Conservation (phyloP, 2,797 vertebrate species). For the Cynopterus sphinx region DNA sequence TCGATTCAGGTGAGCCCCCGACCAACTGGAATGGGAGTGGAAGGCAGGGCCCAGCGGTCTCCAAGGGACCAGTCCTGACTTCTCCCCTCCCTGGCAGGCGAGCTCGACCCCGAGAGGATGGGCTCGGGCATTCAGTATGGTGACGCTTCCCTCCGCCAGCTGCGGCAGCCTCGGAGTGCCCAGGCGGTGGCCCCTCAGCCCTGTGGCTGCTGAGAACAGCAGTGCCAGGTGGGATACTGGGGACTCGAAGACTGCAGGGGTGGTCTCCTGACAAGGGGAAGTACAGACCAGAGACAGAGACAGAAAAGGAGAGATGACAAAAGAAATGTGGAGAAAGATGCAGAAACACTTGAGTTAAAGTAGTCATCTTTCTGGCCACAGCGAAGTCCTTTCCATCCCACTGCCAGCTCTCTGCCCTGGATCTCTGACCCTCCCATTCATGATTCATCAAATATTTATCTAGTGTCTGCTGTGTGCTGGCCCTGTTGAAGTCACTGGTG, state of each 20-base stretch:
- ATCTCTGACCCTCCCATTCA: not conserved
- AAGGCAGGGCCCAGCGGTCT: not conserved
- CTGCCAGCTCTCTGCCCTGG: not conserved
- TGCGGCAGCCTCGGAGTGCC: constrained; percentile 92
- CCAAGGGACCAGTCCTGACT: not conserved
- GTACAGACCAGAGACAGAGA: not conserved
- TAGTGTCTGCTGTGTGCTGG: not conserved
- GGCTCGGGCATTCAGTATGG: constrained; percentile 96
- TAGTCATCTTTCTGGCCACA: not conserved
- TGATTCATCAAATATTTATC: not conserved
- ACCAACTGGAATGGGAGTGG: rapidly evolving
- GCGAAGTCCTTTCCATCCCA: not conserved
- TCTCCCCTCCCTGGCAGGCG: constrained; percentile 84
- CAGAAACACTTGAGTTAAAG: not conserved
- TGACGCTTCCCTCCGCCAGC: constrained; percentile 91
- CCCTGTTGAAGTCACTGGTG: not conserved
- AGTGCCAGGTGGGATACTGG: constrained; percentile 63
- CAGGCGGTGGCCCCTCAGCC: constrained; percentile 91
- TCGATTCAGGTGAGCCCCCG: constrained; percentile 91
- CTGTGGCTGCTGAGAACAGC: constrained; percentile 89
- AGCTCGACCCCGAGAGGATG: constrained; percentile 96
- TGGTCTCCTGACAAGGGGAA: not conserved
- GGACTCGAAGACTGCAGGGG: not conserved
- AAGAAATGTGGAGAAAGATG: not conserved
- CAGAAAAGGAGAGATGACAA: not conserved